Conservation (phyloP, 2,797 vertebrate species). For the Loriculus beryllinus region DNA sequence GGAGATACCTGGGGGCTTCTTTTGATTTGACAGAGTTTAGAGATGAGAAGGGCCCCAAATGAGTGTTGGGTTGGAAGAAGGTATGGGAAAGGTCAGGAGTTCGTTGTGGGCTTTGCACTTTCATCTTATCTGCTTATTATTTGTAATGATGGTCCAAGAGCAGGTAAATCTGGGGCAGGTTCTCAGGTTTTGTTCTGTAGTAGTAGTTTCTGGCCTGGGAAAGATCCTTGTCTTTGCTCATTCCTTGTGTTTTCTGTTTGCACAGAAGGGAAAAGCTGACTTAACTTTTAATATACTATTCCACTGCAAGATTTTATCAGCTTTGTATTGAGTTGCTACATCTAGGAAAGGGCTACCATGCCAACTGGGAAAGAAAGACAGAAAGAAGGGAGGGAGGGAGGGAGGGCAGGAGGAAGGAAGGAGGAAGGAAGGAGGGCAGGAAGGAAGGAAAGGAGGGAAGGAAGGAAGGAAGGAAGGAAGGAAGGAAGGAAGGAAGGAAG, state of each 20-base stretch:
- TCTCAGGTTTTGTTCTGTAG: neutral
- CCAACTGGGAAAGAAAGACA: fast-evolving
- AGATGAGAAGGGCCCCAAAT: neutral
- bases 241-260: neutral
- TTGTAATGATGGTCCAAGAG: neutral
- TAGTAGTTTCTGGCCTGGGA: neutral
- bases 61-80: neutral
- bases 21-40: neutral
- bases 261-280: neutral
- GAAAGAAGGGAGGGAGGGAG: too few species aligned
- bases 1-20: neutral
- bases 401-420: too few species aligned
- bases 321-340: neutral
- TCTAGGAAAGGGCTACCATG: neutral
- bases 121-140: neutral
- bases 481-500: neutral
- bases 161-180: neutral
- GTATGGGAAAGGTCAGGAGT: neutral
- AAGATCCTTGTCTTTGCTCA: neutral
- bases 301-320: neutral
- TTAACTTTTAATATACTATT: neutral
- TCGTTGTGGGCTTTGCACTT: neutral
- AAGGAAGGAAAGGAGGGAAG: too few species aligned
- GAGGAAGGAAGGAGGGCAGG: neutral
- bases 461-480: too few species aligned